Evolutionary conservation across 2,888 invertebrate genomes (phyloP).

Genomic region (Tachystola acroxantha): DNA sequence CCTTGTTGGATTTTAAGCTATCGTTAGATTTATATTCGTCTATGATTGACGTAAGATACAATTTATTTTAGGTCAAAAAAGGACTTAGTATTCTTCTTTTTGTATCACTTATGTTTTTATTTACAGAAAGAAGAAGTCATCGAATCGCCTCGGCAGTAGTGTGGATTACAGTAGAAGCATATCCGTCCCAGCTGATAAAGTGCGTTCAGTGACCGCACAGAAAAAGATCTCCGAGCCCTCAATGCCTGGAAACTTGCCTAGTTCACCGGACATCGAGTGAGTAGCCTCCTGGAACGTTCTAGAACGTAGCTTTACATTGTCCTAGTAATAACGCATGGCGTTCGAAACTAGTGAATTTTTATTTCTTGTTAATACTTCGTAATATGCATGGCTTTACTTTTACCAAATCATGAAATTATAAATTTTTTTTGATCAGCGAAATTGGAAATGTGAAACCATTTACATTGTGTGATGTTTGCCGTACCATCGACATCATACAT

Average conservation of each 20-base stretch:
- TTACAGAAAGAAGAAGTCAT: conserved; percentile 84
- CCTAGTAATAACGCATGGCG: conserved; percentile 2
- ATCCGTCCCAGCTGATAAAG: conserved; percentile 90
- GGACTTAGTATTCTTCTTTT: no score
- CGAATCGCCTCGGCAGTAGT: conserved; percentile 73
- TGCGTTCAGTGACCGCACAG: conserved; percentile 52
- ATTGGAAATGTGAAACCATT: background rate
- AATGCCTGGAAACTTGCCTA: conserved; percentile 79
- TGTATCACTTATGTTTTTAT: background rate
- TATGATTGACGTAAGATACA: no score
- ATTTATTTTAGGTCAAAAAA: no score
- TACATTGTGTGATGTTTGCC: conserved; percentile 37
- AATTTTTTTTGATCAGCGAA: background rate
- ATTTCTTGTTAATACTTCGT: background rate
- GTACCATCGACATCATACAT: conserved; percentile 20
- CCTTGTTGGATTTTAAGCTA: no score
- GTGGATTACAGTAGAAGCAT: conserved; percentile 92
- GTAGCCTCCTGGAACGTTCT: conserved; percentile 26
- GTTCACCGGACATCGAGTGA: conserved; percentile 85
- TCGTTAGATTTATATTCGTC: no score
- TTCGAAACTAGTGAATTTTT: background rate
- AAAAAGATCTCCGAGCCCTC: conserved; percentile 76
- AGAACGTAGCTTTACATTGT: background rate
- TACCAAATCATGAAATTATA: background rate
- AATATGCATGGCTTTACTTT: conserved; percentile 10